Evolutionary conservation across 2,888 invertebrate genomes (phyloP), one percentile per base, ranked within the genome.

Genomic region (Amblyjoppa fuscipennis): DNA sequence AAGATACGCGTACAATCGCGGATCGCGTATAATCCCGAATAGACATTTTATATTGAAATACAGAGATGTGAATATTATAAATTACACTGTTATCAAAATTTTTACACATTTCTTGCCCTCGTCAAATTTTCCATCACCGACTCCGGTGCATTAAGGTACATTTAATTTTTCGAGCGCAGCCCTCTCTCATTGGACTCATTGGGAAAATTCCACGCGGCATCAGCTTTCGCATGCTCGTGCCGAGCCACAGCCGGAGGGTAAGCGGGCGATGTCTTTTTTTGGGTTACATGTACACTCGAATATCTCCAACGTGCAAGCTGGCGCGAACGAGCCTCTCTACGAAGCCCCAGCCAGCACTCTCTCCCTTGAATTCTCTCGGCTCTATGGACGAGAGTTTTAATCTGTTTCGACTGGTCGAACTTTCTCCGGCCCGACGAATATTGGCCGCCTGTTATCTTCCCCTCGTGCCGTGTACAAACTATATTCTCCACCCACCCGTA

Each of bases 321-420:
- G 13, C 20, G 1, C 9, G 53, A 53, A 38, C 34, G 59, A 59
- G 25, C 28, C 59, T 28, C 28, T 53, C 34, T 20, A 61, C 7
- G 41, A 38, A 6, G n/a, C 28, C 5, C 9, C 45, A 5, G 16
- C 53, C 45, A 45, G 16, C 16, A 16, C 16, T 45, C 16, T 49
- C 45, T 78, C 38, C n/a, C 61, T 25, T 70, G 71, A 70, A 34
- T 49, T 70, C 59, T 49, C 45, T 70, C n/a, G 20, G 20, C 49
- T 11, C 25, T 59, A 4, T n/a, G 34, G 38, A 66, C 66, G 66
- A 73, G 64, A 80, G 71, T 80, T 79, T 80, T 80, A 80, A 80
- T 73, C 73, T 66, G 41, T 80, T 80, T 73, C 61, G 80, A 80
- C 71, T 45, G 68, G 66, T 20, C 41, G 38, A 73, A 64, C 80